phyloP scores from a whole-genome alignment of 2,113 vertebrate genomes.

The rat (Rattus norvegicus) region DNA sequence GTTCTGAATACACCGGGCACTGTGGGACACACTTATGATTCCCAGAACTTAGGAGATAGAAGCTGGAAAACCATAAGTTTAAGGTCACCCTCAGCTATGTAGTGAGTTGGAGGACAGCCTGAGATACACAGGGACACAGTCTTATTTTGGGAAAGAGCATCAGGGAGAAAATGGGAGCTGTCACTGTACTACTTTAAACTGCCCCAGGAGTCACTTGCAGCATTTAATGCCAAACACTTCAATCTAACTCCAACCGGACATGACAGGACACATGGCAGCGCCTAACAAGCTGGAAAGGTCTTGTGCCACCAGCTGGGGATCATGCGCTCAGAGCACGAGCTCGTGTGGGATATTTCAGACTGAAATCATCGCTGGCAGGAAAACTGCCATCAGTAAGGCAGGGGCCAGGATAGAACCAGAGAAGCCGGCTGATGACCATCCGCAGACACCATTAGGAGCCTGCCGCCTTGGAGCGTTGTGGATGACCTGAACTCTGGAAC shows the following conservation, averaged over 20 bases:
- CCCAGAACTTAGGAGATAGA: not conserved
- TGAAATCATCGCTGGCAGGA: not conserved
- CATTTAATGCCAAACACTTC: accelerated
- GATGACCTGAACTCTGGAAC: not conserved
- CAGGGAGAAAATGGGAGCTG: not conserved
- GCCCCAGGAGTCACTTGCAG: accelerated
- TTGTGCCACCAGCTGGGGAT: not conserved
- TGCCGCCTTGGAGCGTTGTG: too few species aligned
- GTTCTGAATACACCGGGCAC: not conserved
- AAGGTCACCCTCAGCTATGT: not conserved
- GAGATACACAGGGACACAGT: not conserved
- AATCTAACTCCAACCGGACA: not conserved
- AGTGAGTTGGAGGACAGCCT: not conserved
- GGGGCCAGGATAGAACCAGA: not conserved
- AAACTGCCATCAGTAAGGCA: not conserved
- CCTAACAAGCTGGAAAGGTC: not conserved
- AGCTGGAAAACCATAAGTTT: not conserved
- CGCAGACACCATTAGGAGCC: not conserved
- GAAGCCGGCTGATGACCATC: not conserved
- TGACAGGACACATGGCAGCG: too few species aligned
- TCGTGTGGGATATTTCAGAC: not conserved
- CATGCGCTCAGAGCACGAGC: not conserved
- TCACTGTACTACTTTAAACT: not conserved
- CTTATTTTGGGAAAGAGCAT: not conserved
- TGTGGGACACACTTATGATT: too few species aligned